Conservation (phyloP, 1,140 invertebrate genomes). For the Portunus trituberculatus region DNA sequence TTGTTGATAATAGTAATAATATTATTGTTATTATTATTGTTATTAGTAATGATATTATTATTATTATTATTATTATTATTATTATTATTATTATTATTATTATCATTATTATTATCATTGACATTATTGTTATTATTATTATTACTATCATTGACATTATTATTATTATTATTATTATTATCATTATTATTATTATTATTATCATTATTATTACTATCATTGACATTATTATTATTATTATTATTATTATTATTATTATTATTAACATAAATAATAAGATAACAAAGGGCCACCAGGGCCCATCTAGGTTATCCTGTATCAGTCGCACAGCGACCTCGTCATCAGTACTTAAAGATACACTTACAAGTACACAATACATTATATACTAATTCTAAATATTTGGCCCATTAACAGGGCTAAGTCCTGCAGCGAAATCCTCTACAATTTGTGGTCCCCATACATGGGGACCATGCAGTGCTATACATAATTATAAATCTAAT, state of each 20-base stretch:
- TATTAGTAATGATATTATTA: not conserved
- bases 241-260: not conserved
- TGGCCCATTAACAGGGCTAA: too few relatives aligned
- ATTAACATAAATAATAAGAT: too few relatives aligned
- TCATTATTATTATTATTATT: conserved; percentile 44
- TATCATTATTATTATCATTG: not conserved
- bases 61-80: not conserved
- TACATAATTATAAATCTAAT: too few relatives aligned
- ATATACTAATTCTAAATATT: too few relatives aligned
- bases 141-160: conserved; percentile 36
- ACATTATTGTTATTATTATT: conserved; percentile 33
- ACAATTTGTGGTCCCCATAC: too few relatives aligned
- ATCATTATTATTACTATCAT: conserved; percentile 41
- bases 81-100: not conserved
- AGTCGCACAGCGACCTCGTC: too few relatives aligned
- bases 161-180: conserved; percentile 50
- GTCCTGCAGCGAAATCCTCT: too few relatives aligned
- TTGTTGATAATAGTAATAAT: not conserved
- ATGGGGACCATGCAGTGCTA: too few relatives aligned
- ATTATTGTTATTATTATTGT: not conserved
- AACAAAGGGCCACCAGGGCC: too few relatives aligned
- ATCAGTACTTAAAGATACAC: too few relatives aligned
- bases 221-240: conserved; percentile 40
- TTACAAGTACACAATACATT: too few relatives aligned
- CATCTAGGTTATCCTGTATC: too few relatives aligned